phyloP scores from a whole-genome alignment of 2,113 vertebrate genomes.

The Toxotes chatareus region DNA sequence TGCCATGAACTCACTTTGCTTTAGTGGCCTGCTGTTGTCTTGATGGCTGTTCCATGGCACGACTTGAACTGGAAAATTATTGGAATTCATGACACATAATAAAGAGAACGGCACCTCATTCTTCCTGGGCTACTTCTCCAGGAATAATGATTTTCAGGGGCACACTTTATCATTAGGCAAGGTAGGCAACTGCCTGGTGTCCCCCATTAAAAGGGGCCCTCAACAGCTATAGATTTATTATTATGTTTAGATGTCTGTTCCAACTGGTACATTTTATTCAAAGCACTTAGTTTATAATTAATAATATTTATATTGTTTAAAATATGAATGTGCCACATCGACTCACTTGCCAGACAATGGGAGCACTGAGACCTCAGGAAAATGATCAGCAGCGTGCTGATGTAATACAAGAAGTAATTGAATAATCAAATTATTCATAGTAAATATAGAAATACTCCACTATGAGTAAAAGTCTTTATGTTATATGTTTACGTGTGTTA shows the following conservation, averaged over 20 bases:
- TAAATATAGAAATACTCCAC: too few relatives aligned
- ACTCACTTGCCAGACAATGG: too few relatives aligned
- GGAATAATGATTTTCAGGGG: neutral
- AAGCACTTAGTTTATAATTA: too few relatives aligned
- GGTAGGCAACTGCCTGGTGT: neutral
- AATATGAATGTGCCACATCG: neutral
- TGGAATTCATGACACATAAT: neutral
- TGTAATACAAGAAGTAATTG: too few relatives aligned
- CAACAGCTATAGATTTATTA: neutral
- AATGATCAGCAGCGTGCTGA: too few relatives aligned
- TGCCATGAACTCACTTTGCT: slow-evolving; percentile 6
- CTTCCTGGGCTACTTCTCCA: slow-evolving; percentile 1
- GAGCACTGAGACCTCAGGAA: neutral
- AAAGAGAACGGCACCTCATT: neutral
- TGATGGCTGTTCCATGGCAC: slow-evolving; percentile 2
- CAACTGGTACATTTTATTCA: neutral
- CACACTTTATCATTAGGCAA: neutral
- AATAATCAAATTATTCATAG: too few relatives aligned
- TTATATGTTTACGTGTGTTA: too few relatives aligned
- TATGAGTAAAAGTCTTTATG: too few relatives aligned
- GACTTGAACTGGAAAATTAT: neutral
- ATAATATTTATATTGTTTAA: neutral
- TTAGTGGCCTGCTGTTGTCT: neutral
- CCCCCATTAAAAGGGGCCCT: too few relatives aligned
- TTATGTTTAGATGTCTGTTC: neutral